Percentiles rank a stretch among this genome's conserved stretches.
phyloP scores from a whole-genome alignment of 2,888 invertebrate genomes.

The Drosophila mettleri region DNA sequence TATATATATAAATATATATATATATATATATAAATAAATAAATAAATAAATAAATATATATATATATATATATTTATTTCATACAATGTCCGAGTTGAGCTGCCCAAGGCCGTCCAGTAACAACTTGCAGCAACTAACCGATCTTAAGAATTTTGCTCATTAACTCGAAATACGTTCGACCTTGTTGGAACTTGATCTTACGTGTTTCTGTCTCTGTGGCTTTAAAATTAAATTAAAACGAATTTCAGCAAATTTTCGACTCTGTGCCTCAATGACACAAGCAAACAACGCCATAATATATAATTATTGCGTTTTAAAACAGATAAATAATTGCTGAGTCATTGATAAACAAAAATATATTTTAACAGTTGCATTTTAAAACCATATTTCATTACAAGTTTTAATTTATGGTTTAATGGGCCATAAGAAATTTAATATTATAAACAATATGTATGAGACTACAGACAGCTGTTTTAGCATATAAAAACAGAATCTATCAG shows the following conservation, averaged over 20 bases:
- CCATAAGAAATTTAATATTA: background rate
- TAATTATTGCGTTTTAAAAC: background rate
- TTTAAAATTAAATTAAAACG: constrained; percentile 42
- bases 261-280: constrained; percentile 35
- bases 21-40: no score
- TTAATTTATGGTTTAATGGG: background rate
- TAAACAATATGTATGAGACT: background rate
- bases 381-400: background rate
- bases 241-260: constrained; percentile 37
- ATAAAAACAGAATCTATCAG: background rate
- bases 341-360: no score
- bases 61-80: background rate
- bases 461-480: background rate
- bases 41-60: no score
- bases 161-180: constrained; percentile 32
- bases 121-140: constrained; percentile 21
- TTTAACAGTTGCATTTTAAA: background rate
- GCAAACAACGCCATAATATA: background rate
- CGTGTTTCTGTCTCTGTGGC: no score
- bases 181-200: no score
- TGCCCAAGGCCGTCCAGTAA: constrained; percentile 47
- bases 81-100: background rate
- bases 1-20: no score
- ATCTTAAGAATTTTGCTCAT: constrained; percentile 63
- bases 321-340: background rate